Base-by-base conservation (phyloP, 2,113 vertebrate genomes). In the Mirza zaza region DNA sequence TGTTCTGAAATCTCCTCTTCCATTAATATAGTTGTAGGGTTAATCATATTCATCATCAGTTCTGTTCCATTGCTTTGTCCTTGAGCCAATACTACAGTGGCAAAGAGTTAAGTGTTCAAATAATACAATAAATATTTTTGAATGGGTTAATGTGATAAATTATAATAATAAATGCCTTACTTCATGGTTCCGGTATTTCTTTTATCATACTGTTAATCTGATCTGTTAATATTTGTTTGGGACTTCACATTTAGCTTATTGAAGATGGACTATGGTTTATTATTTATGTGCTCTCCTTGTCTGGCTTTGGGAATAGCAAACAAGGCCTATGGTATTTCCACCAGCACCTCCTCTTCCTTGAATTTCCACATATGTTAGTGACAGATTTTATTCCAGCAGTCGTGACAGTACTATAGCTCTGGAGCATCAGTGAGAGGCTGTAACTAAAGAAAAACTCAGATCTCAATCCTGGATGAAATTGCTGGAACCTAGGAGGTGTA, bases 171-270 rank as follows among this genome's bases (percentile, higher is more conserved):
- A 21, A 61, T 6, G 27, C 23, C 82, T 94, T 75, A 45, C 89
- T n/a, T 93, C 82, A 82, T 18, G 27, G 50, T 71, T 70, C 65
- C 87, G 80, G 39, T 29, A 79, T 93, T 95, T 87, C 39, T 55
- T 80, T 91, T 42, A 79, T 59, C 65, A 70, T 18, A 59, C 15
- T 23, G 52, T 67, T 81, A 77, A n/a, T 91, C 52, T 32, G 39
- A 39, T 84, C 67, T 70, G 59, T 84, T 65, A 25, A 65, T 59
- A 65, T 92, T 29, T 65, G 52, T 36, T 67, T 73, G 70, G 75
- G 50, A 36, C 18, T 87, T 81, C 32, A 59, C 45, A n/a, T 59
- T 52, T 42, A 34, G 13, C n/a, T 42, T 23, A 17, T 27, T 3
- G 45, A 93, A 23, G 34, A 15, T 0, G 27, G 36, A n/a, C 5